These are phyloP conservation scores for Drosophila santomea DNA, from an alignment of 1,140 invertebrate species.

Conservation along the genomic window DNA sequence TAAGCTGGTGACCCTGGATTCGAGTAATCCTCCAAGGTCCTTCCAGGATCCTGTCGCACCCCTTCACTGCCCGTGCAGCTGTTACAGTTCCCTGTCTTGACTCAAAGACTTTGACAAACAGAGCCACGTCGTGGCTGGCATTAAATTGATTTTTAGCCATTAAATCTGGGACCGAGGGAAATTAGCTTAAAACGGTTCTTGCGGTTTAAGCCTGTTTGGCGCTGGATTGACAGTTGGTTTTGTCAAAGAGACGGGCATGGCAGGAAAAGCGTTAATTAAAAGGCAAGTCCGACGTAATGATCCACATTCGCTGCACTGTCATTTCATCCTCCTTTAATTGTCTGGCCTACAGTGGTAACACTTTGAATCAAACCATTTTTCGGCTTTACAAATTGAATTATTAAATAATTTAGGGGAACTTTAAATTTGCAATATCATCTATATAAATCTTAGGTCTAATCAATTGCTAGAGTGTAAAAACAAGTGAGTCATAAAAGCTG, in stretches of 20 bases:
- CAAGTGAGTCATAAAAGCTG: too few species aligned
- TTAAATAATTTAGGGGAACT: too few species aligned
- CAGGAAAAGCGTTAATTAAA: slow-evolving; percentile 30
- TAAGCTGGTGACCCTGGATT: slow-evolving; percentile 12
- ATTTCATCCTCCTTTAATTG: slow-evolving; percentile 13
- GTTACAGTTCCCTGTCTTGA: slow-evolving; percentile 27
- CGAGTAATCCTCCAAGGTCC: slow-evolving; percentile 22
- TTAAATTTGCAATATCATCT: too few species aligned
- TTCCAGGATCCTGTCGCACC: slow-evolving; percentile 1
- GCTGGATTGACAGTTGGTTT: slow-evolving; percentile 5
- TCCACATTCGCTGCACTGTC: slow-evolving; percentile 7
- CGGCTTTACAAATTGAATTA: background rate
- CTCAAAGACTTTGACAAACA: slow-evolving; percentile 19
- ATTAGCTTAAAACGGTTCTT: slow-evolving; percentile 48
- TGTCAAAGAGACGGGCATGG: background rate
- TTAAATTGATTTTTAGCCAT: slow-evolving; percentile 74
- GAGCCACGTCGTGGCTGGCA: slow-evolving; percentile 25
- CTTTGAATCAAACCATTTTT: background rate
- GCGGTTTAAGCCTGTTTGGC: slow-evolving; percentile 27
- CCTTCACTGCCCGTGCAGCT: slow-evolving; percentile 19
- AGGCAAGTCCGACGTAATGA: slow-evolving; percentile 32
- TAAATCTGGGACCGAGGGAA: slow-evolving; percentile 45
- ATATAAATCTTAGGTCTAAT: too few species aligned
- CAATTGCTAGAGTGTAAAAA: too few species aligned
- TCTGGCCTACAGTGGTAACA: background rate